These are phyloP conservation scores for Drosophila malerkotliana DNA, from an alignment of 1,140 invertebrate genomes.

Conservation along the genomic window DNA sequence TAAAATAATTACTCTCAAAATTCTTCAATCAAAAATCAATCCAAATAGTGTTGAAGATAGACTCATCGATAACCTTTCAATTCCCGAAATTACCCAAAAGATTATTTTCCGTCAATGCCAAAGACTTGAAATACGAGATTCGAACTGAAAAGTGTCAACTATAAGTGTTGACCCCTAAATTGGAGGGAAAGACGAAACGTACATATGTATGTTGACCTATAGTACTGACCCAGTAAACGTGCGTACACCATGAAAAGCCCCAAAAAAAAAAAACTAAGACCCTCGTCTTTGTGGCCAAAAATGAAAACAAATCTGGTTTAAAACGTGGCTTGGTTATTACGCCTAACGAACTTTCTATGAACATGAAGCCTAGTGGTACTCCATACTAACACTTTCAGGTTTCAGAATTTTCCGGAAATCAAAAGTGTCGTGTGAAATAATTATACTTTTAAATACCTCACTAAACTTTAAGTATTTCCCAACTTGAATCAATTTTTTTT, in stretches of 20 bases:
- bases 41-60: background rate
- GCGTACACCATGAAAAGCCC: slow-evolving; percentile 46
- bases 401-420: slow-evolving; percentile 12
- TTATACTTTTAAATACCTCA: background rate
- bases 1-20: no score
- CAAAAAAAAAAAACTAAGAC: slow-evolving; percentile 4
- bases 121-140: background rate
- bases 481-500: background rate
- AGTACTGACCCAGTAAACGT: slow-evolving; percentile 60
- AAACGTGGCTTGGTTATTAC: slow-evolving; percentile 71
- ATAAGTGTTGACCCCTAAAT: background rate
- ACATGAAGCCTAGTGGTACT: slow-evolving; percentile 11
- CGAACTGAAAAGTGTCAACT: slow-evolving; percentile 5
- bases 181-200: background rate
- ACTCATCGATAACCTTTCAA: slow-evolving; percentile 14
- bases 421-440: background rate
- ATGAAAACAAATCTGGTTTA: slow-evolving; percentile 62
- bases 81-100: background rate
- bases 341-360: slow-evolving; percentile 72
- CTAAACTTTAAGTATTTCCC: no score
- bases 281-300: slow-evolving; percentile 17
- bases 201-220: slow-evolving; percentile 6
- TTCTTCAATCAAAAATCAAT: background rate
- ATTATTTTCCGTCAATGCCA: slow-evolving; percentile 24
- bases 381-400: background rate